A percentile compares a stretch with the other conserved stretches of the same genome.
These are phyloP conservation scores for Edolisoma coerulescens DNA, from an alignment of 2,113 vertebrate species.

Conservation along the genomic window DNA sequence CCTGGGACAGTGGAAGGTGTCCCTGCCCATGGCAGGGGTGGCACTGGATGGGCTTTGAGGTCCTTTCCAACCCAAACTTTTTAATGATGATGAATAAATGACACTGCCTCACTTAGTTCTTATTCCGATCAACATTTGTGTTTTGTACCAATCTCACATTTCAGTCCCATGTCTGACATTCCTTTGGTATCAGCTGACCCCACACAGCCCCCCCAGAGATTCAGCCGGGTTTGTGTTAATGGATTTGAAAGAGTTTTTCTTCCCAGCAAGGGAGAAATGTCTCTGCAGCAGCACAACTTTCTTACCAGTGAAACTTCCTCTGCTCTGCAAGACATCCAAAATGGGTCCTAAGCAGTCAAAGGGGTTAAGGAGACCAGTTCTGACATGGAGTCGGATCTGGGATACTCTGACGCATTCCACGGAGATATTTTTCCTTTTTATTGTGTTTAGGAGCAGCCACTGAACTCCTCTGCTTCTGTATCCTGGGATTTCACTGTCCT, in stretches of 20 bases:
- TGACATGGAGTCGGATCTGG: not conserved
- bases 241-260: not conserved
- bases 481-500: not conserved
- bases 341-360: accelerated
- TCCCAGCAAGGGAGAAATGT: not conserved
- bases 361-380: not conserved
- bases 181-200: not conserved
- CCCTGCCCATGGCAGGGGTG: not conserved
- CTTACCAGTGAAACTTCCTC: not conserved
- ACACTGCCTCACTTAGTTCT: not conserved
- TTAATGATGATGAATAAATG: not conserved
- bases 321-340: not conserved
- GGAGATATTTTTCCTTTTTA: not conserved
- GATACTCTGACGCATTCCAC: not conserved
- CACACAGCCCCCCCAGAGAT: accelerated
- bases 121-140: not conserved
- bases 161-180: too few relatives aligned
- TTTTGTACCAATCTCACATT: not conserved
- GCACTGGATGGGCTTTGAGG: not conserved
- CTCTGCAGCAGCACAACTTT: not conserved
- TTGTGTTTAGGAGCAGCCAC: not conserved
- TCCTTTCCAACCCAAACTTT: not conserved
- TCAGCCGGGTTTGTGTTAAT: not conserved
- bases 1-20: not conserved
- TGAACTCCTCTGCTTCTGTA: not conserved